A percentile compares a stretch with the other conserved stretches of the same genome.
Evolutionary conservation across 1,140 invertebrate species (phyloP).

Genomic region (Euura lappo): DNA sequence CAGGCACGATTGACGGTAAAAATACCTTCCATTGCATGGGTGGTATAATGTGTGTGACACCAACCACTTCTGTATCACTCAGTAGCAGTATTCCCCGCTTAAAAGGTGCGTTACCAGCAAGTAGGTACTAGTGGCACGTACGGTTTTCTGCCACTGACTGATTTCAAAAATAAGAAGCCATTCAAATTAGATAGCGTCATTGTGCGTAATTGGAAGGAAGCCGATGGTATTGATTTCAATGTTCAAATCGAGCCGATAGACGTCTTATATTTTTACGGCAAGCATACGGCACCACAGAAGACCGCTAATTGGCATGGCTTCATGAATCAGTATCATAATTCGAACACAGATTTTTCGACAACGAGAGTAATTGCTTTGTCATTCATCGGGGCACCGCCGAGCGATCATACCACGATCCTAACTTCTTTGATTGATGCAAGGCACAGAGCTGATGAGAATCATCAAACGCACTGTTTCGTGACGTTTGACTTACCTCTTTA

Average conservation of each 20-base stretch:
- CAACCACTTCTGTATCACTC: too few relatives aligned
- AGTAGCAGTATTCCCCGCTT: too few relatives aligned
- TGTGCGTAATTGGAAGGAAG: background rate
- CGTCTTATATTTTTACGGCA: background rate
- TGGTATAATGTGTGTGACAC: too few relatives aligned
- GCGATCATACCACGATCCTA: slow-evolving; percentile 10
- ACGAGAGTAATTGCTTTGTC: slow-evolving; percentile 13
- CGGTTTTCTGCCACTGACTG: too few relatives aligned
- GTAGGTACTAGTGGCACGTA: too few relatives aligned
- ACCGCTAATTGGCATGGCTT: slow-evolving; percentile 16
- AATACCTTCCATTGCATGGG: too few relatives aligned
- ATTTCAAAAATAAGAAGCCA: background rate
- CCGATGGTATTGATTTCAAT: too few relatives aligned
- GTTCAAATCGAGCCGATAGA: too few relatives aligned
- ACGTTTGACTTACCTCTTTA: background rate
- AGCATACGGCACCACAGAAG: background rate
- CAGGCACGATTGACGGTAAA: too few relatives aligned
- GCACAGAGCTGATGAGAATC: background rate
- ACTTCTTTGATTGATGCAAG: background rate
- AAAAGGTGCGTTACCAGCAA: too few relatives aligned
- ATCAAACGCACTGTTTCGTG: background rate
- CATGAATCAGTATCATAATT: background rate
- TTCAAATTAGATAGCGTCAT: background rate
- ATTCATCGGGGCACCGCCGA: background rate
- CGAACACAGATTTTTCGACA: background rate